Evolutionary conservation across 2,888 invertebrate species (phyloP).

Genomic region (Ectropis crepuscularia): DNA sequence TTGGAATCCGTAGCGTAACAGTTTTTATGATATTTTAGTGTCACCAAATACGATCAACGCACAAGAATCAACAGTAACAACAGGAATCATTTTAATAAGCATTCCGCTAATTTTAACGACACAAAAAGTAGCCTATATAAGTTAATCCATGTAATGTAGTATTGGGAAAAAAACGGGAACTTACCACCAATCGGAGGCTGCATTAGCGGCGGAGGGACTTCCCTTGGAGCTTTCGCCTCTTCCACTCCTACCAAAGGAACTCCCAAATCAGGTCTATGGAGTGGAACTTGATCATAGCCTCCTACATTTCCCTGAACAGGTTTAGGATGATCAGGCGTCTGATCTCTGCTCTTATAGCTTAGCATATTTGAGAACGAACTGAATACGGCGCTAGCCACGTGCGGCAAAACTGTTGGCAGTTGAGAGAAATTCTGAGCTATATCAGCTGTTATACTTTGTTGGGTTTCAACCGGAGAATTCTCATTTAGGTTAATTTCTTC

Average conservation of each 20-base stretch:
- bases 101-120: too few species aligned
- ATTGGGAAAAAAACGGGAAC: slow-evolving; percentile 43
- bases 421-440: slow-evolving; percentile 85
- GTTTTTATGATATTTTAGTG: too few species aligned
- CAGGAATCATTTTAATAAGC: too few species aligned
- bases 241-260: slow-evolving; percentile 57
- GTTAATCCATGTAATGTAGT: neutral
- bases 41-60: too few species aligned
- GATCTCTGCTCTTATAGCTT: slow-evolving; percentile 69
- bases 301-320: slow-evolving; percentile 13
- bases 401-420: slow-evolving; percentile 83
- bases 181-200: slow-evolving; percentile 68
- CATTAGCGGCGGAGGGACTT: slow-evolving; percentile 68
- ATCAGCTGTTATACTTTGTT: slow-evolving; percentile 75
- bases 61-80: too few species aligned
- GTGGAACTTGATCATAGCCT: slow-evolving; percentile 49
- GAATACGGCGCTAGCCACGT: slow-evolving; percentile 86
- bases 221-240: slow-evolving; percentile 48
- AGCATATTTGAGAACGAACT: slow-evolving; percentile 85
- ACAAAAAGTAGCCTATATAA: too few species aligned
- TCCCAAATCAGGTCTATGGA: slow-evolving; percentile 43
- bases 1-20: too few species aligned
- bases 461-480: slow-evolving; percentile 50
- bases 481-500: slow-evolving; percentile 76
- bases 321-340: slow-evolving; percentile 60